Conservation (phyloP, 2,888 invertebrate species). For the Nasonia oneida region DNA sequence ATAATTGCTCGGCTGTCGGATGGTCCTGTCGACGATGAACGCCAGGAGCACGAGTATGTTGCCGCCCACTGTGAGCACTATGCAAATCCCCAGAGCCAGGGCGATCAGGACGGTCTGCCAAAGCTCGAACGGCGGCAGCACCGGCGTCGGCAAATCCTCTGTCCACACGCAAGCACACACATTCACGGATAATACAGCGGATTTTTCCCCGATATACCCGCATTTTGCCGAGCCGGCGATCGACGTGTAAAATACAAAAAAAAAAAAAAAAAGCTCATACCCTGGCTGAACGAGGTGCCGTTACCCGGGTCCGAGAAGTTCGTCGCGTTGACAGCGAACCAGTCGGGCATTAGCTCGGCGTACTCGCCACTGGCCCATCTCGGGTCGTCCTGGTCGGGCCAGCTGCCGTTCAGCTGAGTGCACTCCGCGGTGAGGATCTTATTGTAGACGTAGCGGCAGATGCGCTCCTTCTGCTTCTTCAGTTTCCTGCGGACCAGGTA, state of each 20-base stretch:
- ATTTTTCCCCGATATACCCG: not conserved
- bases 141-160: slow-evolving; percentile 62
- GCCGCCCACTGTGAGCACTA: slow-evolving; percentile 95
- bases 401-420: slow-evolving; percentile 81
- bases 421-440: slow-evolving; percentile 84
- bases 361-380: slow-evolving; percentile 76
- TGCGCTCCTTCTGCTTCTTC: slow-evolving; percentile 86
- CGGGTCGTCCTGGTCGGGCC: slow-evolving; percentile 69
- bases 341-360: slow-evolving; percentile 74
- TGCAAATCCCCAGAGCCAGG: slow-evolving; percentile 91
- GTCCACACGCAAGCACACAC: not conserved
- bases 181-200: not conserved
- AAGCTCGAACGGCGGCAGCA: slow-evolving; percentile 90
- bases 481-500: slow-evolving; percentile 83
- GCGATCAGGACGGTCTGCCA: slow-evolving; percentile 96
- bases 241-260: no score
- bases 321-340: slow-evolving; percentile 74
- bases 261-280: not conserved
- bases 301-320: slow-evolving; percentile 69
- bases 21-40: slow-evolving; percentile 95
- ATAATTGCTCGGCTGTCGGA: slow-evolving; percentile 98
- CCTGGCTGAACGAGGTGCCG: slow-evolving; percentile 61
- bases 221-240: not conserved
- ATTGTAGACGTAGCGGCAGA: slow-evolving; percentile 85
- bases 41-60: slow-evolving; percentile 97